These are phyloP conservation scores for Styela plicata DNA, from an alignment of 23 tunicate genomes.

Conservation along the genomic window DNA sequence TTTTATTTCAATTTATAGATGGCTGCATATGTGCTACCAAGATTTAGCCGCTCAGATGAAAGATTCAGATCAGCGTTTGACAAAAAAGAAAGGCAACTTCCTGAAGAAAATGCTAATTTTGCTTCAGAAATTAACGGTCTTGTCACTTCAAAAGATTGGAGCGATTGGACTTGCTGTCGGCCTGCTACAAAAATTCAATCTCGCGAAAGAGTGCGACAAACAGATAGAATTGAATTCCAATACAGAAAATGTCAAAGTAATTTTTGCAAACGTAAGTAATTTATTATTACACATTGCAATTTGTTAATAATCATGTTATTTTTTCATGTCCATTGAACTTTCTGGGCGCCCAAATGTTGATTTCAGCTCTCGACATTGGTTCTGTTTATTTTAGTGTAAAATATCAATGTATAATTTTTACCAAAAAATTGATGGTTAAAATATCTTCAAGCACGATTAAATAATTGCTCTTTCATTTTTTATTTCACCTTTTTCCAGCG, in stretches of 20 bases:
- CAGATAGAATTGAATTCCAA: constrained; percentile 11
- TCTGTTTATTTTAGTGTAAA: too few relatives aligned
- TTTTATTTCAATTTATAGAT: too few relatives aligned
- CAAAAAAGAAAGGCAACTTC: neutral
- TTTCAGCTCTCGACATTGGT: neutral
- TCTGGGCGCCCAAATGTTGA: neutral
- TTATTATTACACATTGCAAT: neutral
- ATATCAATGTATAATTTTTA: too few relatives aligned
- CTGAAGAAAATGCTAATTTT: constrained; percentile 10
- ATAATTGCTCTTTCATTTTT: neutral
- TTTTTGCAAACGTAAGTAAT: constrained; percentile 8
- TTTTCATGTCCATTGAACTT: neutral
- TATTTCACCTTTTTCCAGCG: neutral
- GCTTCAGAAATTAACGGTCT: neutral
- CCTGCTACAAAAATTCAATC: constrained; percentile 1
- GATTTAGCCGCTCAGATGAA: neutral
- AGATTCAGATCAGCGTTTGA: neutral
- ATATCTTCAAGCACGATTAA: neutral
- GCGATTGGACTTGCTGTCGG: constrained; percentile 26
- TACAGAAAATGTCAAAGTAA: neutral
- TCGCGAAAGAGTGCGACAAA: neutral
- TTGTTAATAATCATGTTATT: neutral
- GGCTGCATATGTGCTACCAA: neutral
- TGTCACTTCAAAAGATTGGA: neutral
- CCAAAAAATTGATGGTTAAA: neutral